Conservation (phyloP, 1,140 invertebrate species). For the Drosophila baimaii region DNA sequence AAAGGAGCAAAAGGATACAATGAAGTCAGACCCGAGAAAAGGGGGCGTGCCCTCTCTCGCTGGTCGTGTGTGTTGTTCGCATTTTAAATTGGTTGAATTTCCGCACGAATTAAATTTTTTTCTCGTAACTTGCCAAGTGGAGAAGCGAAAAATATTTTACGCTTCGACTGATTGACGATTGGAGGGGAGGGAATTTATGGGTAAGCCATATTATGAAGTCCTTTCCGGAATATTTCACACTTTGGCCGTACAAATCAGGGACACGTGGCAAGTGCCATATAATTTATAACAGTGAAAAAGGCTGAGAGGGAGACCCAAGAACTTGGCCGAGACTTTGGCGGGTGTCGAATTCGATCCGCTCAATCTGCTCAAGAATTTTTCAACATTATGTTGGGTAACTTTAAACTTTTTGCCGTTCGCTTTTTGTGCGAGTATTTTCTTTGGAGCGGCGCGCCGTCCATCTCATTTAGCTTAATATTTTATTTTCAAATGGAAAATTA, state of each 20-base stretch:
- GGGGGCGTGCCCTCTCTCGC: conserved; percentile 48
- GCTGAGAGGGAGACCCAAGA: conserved; percentile 45
- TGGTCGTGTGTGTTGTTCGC: conserved; percentile 43
- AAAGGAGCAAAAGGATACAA: conserved; percentile 37
- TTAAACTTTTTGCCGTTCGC: conserved; percentile 18
- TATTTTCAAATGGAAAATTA: conserved; percentile 59
- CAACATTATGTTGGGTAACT: conserved; percentile 28
- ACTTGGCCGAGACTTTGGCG: conserved; percentile 22
- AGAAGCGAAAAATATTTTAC: conserved; percentile 71
- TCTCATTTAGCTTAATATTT: conserved; percentile 65
- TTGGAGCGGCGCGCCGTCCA: neutral
- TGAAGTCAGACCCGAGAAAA: conserved; percentile 57
- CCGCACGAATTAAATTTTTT: conserved; percentile 80
- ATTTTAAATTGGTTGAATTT: conserved; percentile 83
- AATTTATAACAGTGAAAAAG: conserved; percentile 65
- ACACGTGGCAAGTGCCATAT: conserved; percentile 80
- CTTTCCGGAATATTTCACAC: conserved; percentile 81
- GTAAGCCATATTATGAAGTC: conserved; percentile 72
- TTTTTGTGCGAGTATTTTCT: neutral
- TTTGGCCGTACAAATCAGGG: conserved; percentile 73
- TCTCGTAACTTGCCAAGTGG: conserved; percentile 8
- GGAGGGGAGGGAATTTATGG: conserved; percentile 43
- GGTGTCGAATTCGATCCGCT: conserved; percentile 63
- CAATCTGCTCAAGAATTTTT: conserved; percentile 49
- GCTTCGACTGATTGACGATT: conserved; percentile 66